Evolutionary conservation across 2,113 vertebrate genomes (phyloP).

Genomic region (Indicator maculatus): DNA sequence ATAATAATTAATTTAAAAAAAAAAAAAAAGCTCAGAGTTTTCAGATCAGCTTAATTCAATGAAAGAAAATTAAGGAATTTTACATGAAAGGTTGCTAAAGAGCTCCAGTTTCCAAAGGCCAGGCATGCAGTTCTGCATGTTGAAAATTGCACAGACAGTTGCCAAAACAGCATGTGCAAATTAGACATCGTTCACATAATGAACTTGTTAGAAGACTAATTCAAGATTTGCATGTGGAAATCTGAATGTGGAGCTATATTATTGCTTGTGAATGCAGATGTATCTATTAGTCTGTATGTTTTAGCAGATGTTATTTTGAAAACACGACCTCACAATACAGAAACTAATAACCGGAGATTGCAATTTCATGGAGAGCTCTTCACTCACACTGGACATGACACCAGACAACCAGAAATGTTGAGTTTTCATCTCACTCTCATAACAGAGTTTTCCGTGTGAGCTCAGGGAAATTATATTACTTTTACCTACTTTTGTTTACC

Average conservation of each 20-base stretch:
- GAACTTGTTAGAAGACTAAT: constrained; percentile 69
- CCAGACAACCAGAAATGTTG: not conserved
- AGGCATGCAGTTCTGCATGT: constrained; percentile 45
- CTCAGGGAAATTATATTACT: constrained; percentile 19
- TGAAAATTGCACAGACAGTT: constrained; percentile 63
- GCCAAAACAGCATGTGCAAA: constrained; percentile 70
- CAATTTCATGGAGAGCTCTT: constrained; percentile 19
- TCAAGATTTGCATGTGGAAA: constrained; percentile 67
- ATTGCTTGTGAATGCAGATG: constrained; percentile 62
- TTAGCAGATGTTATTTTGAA: constrained; percentile 69
- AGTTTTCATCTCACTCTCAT: not conserved
- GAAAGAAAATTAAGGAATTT: constrained; percentile 45
- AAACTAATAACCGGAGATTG: constrained; percentile 40
- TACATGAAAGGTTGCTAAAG: constrained; percentile 47
- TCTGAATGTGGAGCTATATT: constrained; percentile 39
- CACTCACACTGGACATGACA: not conserved
- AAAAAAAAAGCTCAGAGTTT: not conserved
- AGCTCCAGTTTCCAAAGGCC: constrained; percentile 56
- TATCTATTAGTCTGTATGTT: constrained; percentile 56
- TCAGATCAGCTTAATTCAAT: constrained; percentile 41
- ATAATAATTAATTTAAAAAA: not conserved
- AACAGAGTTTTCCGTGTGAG: not conserved
- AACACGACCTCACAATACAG: constrained; percentile 38
- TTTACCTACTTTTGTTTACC: constrained; percentile 48
- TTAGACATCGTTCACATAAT: constrained; percentile 65